These are phyloP conservation scores for Thunnus thynnus DNA, from an alignment of 2,113 vertebrate species.

Conservation along the genomic window DNA sequence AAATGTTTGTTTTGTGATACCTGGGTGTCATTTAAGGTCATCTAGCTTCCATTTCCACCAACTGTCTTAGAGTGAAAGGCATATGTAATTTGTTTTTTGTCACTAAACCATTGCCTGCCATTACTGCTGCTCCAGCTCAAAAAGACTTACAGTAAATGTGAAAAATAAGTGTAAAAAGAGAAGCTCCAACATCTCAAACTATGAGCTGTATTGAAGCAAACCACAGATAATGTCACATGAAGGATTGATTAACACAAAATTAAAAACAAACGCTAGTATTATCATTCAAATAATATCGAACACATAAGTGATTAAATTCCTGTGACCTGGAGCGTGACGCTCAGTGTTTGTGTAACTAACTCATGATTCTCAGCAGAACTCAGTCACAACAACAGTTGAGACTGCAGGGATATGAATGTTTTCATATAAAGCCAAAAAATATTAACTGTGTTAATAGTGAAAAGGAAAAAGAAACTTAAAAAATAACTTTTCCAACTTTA, in stretches of 20 bases:
- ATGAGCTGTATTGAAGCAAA: neutral
- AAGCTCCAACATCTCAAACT: neutral
- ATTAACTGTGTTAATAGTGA: neutral
- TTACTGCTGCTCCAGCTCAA: neutral
- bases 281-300: neutral
- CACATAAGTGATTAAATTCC: conserved; percentile 1
- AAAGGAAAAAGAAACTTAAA: neutral
- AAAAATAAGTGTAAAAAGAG: neutral
- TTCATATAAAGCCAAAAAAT: neutral
- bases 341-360: conserved; percentile 23
- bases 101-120: neutral
- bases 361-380: neutral
- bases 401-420: conserved; percentile 2
- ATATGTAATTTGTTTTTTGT: neutral
- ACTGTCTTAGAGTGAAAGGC: neutral
- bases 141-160: neutral
- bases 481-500: neutral
- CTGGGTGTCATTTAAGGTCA: neutral
- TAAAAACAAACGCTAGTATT: conserved; percentile 18
- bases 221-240: neutral
- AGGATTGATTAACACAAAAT: neutral
- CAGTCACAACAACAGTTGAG: conserved; percentile 1
- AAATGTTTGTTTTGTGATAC: conserved; percentile 31
- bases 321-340: conserved; percentile 1
- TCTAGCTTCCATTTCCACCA: neutral